Evolutionary conservation across 64 coral and sea anemone genomes (phyloP), one percentile per base, ranked within the genome.

Genomic region (Anthopleura sola): DNA sequence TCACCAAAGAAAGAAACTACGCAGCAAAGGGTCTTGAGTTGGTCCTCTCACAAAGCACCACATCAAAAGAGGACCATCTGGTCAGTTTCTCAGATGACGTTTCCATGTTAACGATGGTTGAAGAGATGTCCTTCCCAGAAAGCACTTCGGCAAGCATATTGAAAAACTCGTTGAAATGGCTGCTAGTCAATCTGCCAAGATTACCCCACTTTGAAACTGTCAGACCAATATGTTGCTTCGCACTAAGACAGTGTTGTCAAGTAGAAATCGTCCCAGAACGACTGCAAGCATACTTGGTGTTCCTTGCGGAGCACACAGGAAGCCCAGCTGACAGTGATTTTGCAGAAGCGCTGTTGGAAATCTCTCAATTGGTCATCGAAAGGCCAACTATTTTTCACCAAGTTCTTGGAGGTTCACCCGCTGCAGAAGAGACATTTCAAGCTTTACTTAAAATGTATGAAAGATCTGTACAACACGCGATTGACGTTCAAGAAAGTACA

Each of bases 231-330:
- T 95, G 93, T 29, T 94, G 92, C 53, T 92, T 87, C 69, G 87
- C 90, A 57, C 46, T 99, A 44, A 85, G 92, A 76, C 89, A 92
- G 90, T 94, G 92, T 11, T 98, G 96, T 19, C 86, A 94, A 71
- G 88, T 94, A 50, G 96, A 98, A 78, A 91, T 98, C 15, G 77
- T 90, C 20, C 87, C 90, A 15, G 83, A 92, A 58, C 85, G 96
- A 85, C 69, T 92, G 14, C 92, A 98, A 69, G 96, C 96, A 0
- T 98, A 98, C 66, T 56, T 98, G 8, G 93, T 94, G 68, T 98
- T 98, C 44, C 50, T 98, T 3, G 78, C 96, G 10, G 78, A 98
- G 36, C 87, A 98, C 60, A 83, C 87, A 23, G 90, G 78, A 24
- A 85, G 84, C 36, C 86, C 84, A 75, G 75, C 78, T 10, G 90